Conservation (phyloP, 2,113 vertebrate genomes). For the Gorsachius goisagi region DNA sequence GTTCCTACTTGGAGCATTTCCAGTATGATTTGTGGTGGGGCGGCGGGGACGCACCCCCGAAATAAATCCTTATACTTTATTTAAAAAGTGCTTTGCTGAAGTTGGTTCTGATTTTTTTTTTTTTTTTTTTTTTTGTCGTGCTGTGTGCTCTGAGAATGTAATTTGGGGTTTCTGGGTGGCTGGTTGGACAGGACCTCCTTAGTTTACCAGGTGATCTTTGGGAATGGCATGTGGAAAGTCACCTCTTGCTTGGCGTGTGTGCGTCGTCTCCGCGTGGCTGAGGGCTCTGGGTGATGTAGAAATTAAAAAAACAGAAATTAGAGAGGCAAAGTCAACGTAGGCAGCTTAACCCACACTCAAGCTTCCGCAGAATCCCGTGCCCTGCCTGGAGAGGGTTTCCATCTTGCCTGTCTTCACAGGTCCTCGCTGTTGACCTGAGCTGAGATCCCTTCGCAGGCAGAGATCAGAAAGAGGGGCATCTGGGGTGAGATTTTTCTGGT, state of each 20-base stretch:
- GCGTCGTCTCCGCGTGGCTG: not conserved
- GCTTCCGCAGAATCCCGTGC: not conserved
- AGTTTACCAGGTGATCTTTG: not conserved
- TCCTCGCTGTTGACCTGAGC: not conserved
- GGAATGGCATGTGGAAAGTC: not conserved
- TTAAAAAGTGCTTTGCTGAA: not conserved
- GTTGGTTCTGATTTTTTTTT: not conserved
- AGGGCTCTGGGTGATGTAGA: not conserved
- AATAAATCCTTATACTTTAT: not conserved
- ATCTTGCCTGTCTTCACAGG: not conserved
- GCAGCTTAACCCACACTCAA: fast-evolving
- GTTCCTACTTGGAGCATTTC: constrained; percentile 33
- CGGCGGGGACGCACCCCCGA: not conserved
- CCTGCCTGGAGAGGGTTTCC: not conserved
- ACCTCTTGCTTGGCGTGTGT: fast-evolving
- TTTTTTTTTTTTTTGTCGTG: not conserved
- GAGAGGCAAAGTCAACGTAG: not conserved
- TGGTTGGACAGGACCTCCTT: not conserved
- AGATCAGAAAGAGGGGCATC: not conserved
- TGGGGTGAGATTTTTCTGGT: not conserved
- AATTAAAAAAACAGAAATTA: not conserved
- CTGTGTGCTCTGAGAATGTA: not conserved
- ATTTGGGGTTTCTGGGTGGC: not conserved
- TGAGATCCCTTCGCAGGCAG: not conserved
- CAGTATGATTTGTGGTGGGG: not conserved